Conservation (phyloP, 2,113 vertebrate species). For the Pimephales promelas region DNA sequence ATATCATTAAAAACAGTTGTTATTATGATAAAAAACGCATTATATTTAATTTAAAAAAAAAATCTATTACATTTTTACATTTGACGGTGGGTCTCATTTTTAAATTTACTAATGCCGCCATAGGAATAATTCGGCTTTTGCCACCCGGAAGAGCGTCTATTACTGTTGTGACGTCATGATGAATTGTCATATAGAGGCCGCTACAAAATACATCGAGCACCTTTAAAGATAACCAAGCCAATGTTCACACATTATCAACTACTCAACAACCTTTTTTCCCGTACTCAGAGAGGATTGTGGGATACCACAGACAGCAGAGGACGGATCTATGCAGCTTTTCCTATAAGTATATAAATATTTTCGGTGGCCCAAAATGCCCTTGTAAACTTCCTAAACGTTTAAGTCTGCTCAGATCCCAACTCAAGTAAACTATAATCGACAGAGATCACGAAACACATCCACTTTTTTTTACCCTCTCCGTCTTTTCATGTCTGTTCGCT, state of each 20-base stretch:
- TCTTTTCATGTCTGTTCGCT: conserved; percentile 54
- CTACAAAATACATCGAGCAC: too few species aligned
- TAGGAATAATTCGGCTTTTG: too few species aligned
- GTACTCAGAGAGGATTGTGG: background rate
- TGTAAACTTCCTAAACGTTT: background rate
- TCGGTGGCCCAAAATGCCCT: background rate
- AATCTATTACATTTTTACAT: too few species aligned
- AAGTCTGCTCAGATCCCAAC: background rate
- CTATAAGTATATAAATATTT: conserved; percentile 2
- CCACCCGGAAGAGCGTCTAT: too few species aligned
- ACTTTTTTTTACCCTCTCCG: background rate
- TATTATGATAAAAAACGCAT: too few species aligned
- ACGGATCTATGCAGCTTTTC: background rate
- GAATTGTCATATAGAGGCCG: too few species aligned
- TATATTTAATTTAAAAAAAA: too few species aligned
- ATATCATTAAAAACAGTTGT: too few species aligned
- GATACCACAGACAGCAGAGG: background rate
- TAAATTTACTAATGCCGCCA: too few species aligned
- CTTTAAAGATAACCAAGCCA: background rate
- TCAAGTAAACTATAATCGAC: conserved; percentile 5
- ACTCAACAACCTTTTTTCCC: background rate
- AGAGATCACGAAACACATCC: background rate
- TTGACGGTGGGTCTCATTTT: too few species aligned
- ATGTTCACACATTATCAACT: background rate
- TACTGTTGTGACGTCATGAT: too few species aligned